These are phyloP conservation scores for Papilio machaon DNA, from an alignment of 1,140 invertebrate genomes.

Conservation along the genomic window DNA sequence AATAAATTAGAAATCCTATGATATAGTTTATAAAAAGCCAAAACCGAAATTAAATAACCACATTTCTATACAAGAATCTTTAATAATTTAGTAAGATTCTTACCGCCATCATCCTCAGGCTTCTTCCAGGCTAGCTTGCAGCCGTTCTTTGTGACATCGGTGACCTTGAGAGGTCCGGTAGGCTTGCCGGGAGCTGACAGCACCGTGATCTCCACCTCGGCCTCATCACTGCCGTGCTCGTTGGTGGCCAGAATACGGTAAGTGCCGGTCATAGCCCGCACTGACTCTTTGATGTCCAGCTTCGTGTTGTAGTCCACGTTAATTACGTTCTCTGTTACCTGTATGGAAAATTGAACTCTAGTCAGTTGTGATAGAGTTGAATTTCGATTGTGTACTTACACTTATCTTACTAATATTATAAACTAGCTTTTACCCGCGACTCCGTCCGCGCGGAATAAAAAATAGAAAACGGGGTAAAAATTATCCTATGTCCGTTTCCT, in stretches of 20 bases:
- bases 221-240: conserved; percentile 95
- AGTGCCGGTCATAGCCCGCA: conserved; percentile 92
- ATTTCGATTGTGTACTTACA: neutral
- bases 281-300: conserved; percentile 91
- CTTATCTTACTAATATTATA: too few species aligned
- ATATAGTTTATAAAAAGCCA: too few species aligned
- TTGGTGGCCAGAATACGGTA: conserved; percentile 97
- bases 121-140: conserved; percentile 98
- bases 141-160: conserved; percentile 93
- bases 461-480: too few species aligned
- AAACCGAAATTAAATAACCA: neutral
- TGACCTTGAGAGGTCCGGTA: conserved; percentile 95
- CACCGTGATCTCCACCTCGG: conserved; percentile 95
- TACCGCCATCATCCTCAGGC: conserved; percentile 98
- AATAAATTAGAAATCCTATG: too few species aligned
- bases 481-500: too few species aligned
- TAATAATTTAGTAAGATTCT: conserved; percentile 40
- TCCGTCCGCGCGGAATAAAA: too few species aligned
- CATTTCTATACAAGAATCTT: neutral
- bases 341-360: conserved; percentile 17
- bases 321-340: conserved; percentile 86
- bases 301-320: conserved; percentile 97
- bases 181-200: conserved; percentile 92
- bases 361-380: neutral
- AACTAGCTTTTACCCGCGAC: too few species aligned